phyloP scores from a whole-genome alignment of 2,113 vertebrate species.

The Pongo abelii region DNA sequence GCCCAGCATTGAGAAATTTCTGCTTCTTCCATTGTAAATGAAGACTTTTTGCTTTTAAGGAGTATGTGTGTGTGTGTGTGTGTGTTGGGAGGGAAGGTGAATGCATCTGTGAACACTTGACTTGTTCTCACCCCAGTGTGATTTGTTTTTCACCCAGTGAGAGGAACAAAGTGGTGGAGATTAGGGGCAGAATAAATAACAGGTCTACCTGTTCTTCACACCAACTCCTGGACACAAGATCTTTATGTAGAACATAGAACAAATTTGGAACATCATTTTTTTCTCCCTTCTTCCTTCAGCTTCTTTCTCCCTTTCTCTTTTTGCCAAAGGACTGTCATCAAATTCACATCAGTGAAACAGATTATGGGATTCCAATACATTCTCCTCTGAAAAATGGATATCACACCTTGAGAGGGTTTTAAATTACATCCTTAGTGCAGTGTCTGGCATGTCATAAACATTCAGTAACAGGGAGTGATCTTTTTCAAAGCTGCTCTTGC shows the following conservation, averaged over 20 bases:
- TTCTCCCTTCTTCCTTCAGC: not conserved
- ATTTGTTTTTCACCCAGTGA: not conserved
- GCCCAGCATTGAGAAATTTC: not conserved
- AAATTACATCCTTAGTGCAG: not conserved
- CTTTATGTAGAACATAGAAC: not conserved
- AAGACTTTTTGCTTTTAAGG: not conserved
- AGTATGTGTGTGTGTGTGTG: too few species aligned
- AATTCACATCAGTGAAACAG: not conserved
- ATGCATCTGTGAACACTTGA: not conserved
- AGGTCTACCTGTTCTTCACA: not conserved
- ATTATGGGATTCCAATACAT: not conserved
- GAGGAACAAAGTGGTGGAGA: not conserved
- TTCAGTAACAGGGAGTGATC: not conserved
- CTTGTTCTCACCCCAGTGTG: not conserved
- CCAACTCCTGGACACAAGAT: not conserved
- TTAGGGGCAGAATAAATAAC: not conserved
- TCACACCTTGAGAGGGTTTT: not conserved
- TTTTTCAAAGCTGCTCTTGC: not conserved
- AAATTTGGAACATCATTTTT: not conserved
- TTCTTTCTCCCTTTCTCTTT: not conserved
- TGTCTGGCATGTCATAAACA: not conserved
- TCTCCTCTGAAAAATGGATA: not conserved
- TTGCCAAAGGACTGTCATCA: not conserved
- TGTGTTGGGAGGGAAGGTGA: accelerated
- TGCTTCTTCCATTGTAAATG: not conserved